Conservation (phyloP, 37 sponge, comb jelly and placozoan species). For the Aphrocallistes beatrix region DNA sequence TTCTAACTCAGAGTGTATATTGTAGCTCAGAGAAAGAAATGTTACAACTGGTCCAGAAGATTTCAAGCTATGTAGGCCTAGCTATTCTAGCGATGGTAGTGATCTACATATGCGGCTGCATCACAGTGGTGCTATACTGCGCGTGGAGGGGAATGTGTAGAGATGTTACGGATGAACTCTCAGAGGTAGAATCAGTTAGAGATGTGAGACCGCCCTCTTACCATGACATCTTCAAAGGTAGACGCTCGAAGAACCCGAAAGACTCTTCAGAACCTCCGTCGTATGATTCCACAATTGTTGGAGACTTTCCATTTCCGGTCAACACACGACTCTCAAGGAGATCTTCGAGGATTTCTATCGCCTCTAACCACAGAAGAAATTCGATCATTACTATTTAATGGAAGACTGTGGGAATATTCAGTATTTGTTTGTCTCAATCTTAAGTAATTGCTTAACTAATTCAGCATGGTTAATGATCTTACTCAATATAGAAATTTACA, state of each 20-base stretch:
- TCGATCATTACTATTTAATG: no score
- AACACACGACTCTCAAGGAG: neutral
- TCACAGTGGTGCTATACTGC: neutral
- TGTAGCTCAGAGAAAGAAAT: neutral
- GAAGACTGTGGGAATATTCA: no score
- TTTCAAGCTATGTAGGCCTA: neutral
- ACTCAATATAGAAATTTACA: no score
- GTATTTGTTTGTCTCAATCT: no score
- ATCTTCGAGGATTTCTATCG: neutral
- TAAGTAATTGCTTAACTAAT: no score
- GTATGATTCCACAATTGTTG: neutral
- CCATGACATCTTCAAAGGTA: neutral
- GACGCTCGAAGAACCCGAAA: neutral
- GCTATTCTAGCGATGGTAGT: neutral
- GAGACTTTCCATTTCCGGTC: neutral
- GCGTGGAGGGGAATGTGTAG: neutral
- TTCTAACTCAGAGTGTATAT: neutral
- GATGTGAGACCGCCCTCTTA: neutral
- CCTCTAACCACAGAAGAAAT: neutral
- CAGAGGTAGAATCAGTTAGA: neutral
- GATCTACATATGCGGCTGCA: slow-evolving; percentile 8
- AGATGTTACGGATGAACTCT: neutral
- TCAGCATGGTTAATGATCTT: no score
- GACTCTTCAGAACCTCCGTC: neutral
- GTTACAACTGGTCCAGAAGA: neutral